A percentile compares a stretch with the other conserved stretches of the same genome.
These are phyloP conservation scores for Clepsis dumicolana DNA, from an alignment of 2,888 invertebrate genomes.

Conservation along the genomic window DNA sequence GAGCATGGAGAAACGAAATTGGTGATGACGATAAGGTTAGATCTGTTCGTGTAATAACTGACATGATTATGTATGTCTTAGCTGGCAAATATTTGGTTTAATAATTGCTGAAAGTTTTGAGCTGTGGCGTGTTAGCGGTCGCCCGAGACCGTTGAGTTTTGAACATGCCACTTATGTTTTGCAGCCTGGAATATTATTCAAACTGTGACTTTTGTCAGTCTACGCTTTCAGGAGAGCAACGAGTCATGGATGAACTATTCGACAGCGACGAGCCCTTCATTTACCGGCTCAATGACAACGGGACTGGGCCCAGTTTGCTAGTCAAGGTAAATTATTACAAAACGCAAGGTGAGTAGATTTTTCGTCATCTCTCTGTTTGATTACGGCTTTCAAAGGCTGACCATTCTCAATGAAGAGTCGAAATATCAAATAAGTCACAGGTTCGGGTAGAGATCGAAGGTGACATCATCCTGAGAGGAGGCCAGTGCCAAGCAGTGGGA, in stretches of 20 bases:
- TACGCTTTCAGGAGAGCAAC: conserved; percentile 29
- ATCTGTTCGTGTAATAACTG: conserved; percentile 19
- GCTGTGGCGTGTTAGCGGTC: conserved; percentile 11
- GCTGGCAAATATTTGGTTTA: conserved; percentile 3
- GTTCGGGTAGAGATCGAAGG: too few relatives aligned
- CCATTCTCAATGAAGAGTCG: background rate
- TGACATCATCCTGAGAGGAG: too few relatives aligned
- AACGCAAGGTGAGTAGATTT: too few relatives aligned
- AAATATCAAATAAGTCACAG: too few relatives aligned
- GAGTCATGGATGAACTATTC: conserved; percentile 72
- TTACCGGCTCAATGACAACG: conserved; percentile 91
- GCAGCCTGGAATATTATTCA: background rate
- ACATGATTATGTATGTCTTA: background rate
- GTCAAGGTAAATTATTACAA: conserved; percentile 87
- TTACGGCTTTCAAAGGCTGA: too few relatives aligned
- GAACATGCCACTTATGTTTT: conserved; percentile 19
- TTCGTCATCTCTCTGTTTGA: background rate
- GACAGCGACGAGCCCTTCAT: conserved; percentile 90
- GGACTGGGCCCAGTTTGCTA: conserved; percentile 90
- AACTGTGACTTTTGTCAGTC: conserved; percentile 8
- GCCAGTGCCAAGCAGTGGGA: too few relatives aligned
- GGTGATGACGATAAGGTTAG: conserved; percentile 50
- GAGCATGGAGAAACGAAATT: conserved; percentile 43
- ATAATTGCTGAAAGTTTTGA: conserved; percentile 11
- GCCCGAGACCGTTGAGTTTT: conserved; percentile 7